Evolutionary conservation across 2,888 invertebrate species (phyloP).

Genomic region (Lycaena phlaeas): DNA sequence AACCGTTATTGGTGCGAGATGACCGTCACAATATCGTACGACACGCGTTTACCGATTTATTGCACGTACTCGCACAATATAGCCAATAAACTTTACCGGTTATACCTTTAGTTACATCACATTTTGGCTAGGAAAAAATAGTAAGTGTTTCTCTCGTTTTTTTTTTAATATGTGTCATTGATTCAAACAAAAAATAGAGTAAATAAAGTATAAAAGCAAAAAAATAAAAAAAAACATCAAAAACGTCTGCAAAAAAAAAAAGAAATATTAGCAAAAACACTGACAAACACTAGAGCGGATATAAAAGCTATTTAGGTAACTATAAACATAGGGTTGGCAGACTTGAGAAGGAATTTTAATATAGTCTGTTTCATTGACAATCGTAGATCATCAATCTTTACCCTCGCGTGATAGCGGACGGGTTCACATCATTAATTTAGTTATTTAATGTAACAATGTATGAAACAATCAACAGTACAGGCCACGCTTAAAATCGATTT

Average conservation of each 20-base stretch:
- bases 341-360: slow-evolving; percentile 13
- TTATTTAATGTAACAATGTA: slow-evolving; percentile 23
- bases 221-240: too few species aligned
- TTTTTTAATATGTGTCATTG: too few species aligned
- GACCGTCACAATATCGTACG: slow-evolving; percentile 52
- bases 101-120: neutral
- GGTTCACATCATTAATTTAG: slow-evolving; percentile 45
- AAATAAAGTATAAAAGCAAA: too few species aligned
- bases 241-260: too few species aligned
- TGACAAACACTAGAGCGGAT: neutral
- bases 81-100: neutral
- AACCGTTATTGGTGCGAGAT: slow-evolving; percentile 58
- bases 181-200: too few species aligned
- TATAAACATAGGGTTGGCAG: neutral
- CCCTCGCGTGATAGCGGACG: slow-evolving; percentile 43
- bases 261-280: too few species aligned
- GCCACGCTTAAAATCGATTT: neutral
- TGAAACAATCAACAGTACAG: neutral
- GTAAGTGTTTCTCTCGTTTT: too few species aligned
- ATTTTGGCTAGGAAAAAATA: too few species aligned
- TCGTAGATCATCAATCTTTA: slow-evolving; percentile 31
- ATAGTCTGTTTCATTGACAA: slow-evolving; percentile 18
- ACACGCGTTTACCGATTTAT: slow-evolving; percentile 24
- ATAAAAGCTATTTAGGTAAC: slow-evolving; percentile 1
- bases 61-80: slow-evolving; percentile 10